A percentile compares a stretch with the other conserved stretches of the same genome.
These are phyloP conservation scores for Deroplatys truncata DNA, from an alignment of 2,888 invertebrate genomes.

Conservation along the genomic window DNA sequence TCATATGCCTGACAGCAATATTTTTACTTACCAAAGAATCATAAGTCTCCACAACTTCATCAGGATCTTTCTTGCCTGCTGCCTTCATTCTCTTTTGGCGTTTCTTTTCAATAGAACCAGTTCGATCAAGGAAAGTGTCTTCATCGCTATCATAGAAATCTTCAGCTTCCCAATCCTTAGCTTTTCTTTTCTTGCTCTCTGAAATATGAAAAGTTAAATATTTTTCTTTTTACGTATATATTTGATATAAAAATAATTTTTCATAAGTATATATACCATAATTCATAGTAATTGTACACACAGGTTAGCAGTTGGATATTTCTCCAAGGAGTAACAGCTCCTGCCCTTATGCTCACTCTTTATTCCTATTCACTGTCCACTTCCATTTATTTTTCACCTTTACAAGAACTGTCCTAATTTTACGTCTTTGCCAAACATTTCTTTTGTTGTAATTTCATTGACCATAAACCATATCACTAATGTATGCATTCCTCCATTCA, in stretches of 20 bases:
- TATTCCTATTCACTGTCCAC: too few species aligned
- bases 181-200: conserved; percentile 79
- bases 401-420: too few species aligned
- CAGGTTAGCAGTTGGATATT: too few species aligned
- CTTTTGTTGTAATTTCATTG: too few species aligned
- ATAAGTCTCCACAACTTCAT: conserved; percentile 49
- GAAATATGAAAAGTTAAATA: conserved; percentile 26
- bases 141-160: conserved; percentile 94
- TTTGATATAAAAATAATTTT: not conserved
- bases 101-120: conserved; percentile 87
- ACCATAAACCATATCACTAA: too few species aligned
- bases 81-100: conserved; percentile 69
- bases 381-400: too few species aligned
- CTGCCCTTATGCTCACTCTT: too few species aligned
- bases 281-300: not conserved
- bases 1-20: not conserved
- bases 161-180: conserved; percentile 76
- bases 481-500: too few species aligned
- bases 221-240: not conserved
- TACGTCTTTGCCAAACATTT: too few species aligned
- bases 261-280: not conserved
- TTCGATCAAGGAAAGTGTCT: conserved; percentile 91
- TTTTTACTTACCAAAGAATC: conserved; percentile 40
- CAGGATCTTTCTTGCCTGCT: conserved; percentile 52
- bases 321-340: too few species aligned